Evolutionary conservation across 2,888 invertebrate genomes (phyloP).

Genomic region (Eledona agricola): DNA sequence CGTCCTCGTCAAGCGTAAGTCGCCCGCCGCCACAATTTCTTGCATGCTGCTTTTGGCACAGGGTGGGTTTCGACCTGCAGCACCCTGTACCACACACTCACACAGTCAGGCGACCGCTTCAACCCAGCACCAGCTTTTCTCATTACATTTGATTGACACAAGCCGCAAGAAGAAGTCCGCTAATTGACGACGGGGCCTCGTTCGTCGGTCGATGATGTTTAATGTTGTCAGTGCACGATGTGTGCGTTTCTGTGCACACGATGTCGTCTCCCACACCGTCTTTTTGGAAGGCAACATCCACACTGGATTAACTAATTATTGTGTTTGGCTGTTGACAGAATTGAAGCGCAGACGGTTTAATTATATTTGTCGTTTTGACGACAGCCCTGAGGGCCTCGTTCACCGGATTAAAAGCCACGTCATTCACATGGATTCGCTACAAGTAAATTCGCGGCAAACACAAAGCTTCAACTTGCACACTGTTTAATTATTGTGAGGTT

Average conservation of each 20-base stretch:
- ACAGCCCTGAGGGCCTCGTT: too few species aligned
- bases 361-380: too few species aligned
- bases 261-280: background rate
- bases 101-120: slow-evolving; percentile 25
- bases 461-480: too few species aligned
- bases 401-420: too few species aligned
- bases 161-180: slow-evolving; percentile 5
- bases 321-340: too few species aligned
- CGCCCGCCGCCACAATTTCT: slow-evolving; percentile 15
- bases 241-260: slow-evolving; percentile 2
- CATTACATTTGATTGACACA: slow-evolving; percentile 29
- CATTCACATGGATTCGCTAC: too few species aligned
- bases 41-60: slow-evolving; percentile 22
- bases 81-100: slow-evolving; percentile 42
- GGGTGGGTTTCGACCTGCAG: slow-evolving; percentile 37
- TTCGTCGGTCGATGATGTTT: slow-evolving; percentile 1
- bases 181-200: slow-evolving; percentile 16
- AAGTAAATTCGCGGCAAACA: too few species aligned
- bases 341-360: too few species aligned
- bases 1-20: slow-evolving; percentile 46
- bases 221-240: slow-evolving; percentile 8
- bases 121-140: slow-evolving; percentile 17
- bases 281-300: too few species aligned
- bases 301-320: too few species aligned
- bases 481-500: too few species aligned